Evolutionary conservation across 2,888 invertebrate genomes (phyloP), one percentile per base, ranked within the genome.

Genomic region (Epiblema foenella): DNA sequence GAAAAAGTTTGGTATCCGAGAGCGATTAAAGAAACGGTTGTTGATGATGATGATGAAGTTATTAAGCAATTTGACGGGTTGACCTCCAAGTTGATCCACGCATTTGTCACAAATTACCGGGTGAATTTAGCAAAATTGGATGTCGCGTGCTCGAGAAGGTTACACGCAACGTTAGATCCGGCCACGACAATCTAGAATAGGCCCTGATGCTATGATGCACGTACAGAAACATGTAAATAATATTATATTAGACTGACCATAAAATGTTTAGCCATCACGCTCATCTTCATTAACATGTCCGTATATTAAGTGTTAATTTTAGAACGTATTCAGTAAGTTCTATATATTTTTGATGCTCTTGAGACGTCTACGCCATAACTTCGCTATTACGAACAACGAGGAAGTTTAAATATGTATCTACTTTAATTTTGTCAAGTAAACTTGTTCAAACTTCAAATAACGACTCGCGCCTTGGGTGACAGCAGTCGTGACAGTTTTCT

Each of bases 121-220:
- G 52, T 65, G 69, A 66, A 66, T 57, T 60, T 33, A 42, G 67
- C 33, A 59, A 68, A 39, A 56, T 51, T 33, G 42, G 24, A 54
- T 66, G 66, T 67, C 72, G 59, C 63, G 67, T 65, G 62, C 62
- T 46, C n/a, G 46, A 39, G 56, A 17, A 49, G 57, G 68, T 74
- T 68, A 70, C 70, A 69, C 64, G 69, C 74, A 67, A 60, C 70
- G 68, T 70, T 73, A 57, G 73, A 67, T 62, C 46, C 69, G 56
- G 54, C 51, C 33, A 69, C 49, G 65, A 66, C 68, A 65, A 51
- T 56, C 49, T 57, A 57, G 37, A 20, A 29, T 17, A n/a, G 57
- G 39, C 52, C 24, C 67, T 70, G 71, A 62, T 68, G 65, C 52
- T 54, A 58, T 73, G 73, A 71, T 65, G 70, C 59, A 71, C 68